Conservation (phyloP, 2,888 invertebrate species). For the Vanessa cardui region DNA sequence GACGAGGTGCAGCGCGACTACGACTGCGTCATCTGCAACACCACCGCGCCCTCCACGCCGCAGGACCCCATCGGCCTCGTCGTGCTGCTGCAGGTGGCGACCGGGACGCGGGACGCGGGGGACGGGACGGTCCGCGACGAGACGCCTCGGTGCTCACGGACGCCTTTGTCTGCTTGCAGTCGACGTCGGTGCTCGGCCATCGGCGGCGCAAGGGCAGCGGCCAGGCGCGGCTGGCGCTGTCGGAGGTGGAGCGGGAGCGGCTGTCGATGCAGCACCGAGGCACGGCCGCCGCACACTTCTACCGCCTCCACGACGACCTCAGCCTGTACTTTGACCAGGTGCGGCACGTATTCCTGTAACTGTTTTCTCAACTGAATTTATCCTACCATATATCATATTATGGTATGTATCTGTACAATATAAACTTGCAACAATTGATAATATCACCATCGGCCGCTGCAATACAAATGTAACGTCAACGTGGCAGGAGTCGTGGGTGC, state of each 20-base stretch:
- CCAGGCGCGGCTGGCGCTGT: constrained; percentile 66
- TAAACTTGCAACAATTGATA: too few relatives aligned
- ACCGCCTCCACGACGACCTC: constrained; percentile 89
- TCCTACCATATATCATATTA: too few relatives aligned
- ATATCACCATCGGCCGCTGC: too few relatives aligned
- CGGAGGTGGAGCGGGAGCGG: constrained; percentile 81
- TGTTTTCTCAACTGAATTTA: too few relatives aligned
- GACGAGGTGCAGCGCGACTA: constrained; percentile 88
- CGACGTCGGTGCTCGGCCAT: constrained; percentile 94
- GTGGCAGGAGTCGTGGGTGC: constrained; percentile 86
- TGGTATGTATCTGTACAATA: too few relatives aligned
- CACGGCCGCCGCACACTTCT: constrained; percentile 89
- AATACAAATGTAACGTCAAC: too few relatives aligned
- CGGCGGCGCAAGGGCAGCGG: constrained; percentile 73
- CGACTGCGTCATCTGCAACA: constrained; percentile 98
- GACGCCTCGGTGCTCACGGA: too few relatives aligned
- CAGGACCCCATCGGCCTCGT: constrained; percentile 91
- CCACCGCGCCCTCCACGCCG: constrained; percentile 92
- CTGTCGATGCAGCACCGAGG: constrained; percentile 76
- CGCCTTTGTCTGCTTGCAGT: constrained; percentile 47
- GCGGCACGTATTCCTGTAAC: too few relatives aligned
- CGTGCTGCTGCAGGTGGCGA: constrained; percentile 91
- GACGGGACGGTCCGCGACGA: too few relatives aligned
- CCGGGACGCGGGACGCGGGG: too few relatives aligned
- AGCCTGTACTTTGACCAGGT: constrained; percentile 87